Evolutionary conservation across 23 tunicate species (phyloP), one percentile per base, ranked within the genome.

Genomic region (Ascidia mentula): DNA sequence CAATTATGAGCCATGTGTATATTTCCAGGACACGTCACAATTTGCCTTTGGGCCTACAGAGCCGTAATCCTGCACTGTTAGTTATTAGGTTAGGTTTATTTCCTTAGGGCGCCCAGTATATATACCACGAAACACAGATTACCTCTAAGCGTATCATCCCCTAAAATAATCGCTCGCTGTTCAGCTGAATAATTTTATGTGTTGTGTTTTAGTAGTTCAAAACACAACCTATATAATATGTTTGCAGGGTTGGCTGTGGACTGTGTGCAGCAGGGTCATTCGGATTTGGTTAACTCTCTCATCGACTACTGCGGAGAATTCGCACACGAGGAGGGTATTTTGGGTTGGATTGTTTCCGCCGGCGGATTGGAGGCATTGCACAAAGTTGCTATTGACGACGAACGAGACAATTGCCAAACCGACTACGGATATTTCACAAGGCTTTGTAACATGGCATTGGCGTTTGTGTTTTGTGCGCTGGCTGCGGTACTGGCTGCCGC

Each of bases 251-350:
- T 92, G 28, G 82, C 97, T 5, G 79, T 83, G 6, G 97, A 92
- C 46, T 87, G 97, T 53, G 89, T 92, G 34, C 80, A 92, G 69
- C 97, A 92, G 46, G 97, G 92, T 9, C 97, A 92, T 59, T 74
- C 88, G 18, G 97, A 92, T 37, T 59, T 92, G n/a, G 92, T 92
- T 5, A 78, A 87, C 80, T 38, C 79, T 0, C 75, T 92, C 20
- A 82, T 92, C 36, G 92, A 92, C 18, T 82, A 42, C 38, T 45
- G 82, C 74, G 97, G 91, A 26, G 97, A 92, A 34, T 87, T 92
- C 46, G 78, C 86, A 18, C 75, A 45, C 40, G 85, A 77, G 20
- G 92, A 92, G 82, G 97, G 84, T 9, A 36, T 92, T 32, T 69
- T 87, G 59, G 60, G 79, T 4, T 92, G 97, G 97, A 92, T 92